Evolutionary conservation across 92 coral and sea anemone species (phyloP).

Genomic region (Palythoa heliodiscus): DNA sequence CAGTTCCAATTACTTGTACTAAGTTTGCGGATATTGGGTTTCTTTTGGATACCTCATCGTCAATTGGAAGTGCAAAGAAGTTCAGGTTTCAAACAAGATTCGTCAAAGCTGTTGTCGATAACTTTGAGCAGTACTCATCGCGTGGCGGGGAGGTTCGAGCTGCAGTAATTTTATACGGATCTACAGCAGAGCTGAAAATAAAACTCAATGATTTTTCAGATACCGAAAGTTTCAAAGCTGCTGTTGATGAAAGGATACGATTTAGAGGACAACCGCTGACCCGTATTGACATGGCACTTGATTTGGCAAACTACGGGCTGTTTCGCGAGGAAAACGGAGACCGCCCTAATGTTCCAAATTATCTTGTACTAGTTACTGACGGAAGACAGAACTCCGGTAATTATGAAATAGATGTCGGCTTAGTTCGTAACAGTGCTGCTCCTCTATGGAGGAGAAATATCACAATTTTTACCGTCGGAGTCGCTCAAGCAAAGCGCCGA

Average conservation of each 20-base stretch:
- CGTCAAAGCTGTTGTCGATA: conserved; percentile 31
- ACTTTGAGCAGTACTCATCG: neutral
- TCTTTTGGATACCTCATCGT: conserved; percentile 35
- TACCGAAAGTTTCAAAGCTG: conserved; percentile 10
- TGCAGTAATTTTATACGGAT: conserved; percentile 35
- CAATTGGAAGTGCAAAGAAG: conserved; percentile 8
- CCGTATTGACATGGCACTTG: conserved; percentile 38
- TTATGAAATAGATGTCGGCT: neutral
- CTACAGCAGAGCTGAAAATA: conserved; percentile 15
- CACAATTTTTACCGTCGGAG: conserved; percentile 29
- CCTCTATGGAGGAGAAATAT: conserved; percentile 33
- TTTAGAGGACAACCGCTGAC: neutral
- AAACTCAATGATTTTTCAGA: conserved; percentile 26
- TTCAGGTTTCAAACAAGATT: conserved; percentile 29
- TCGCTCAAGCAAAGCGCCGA: conserved; percentile 2
- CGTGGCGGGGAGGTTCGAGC: conserved; percentile 3
- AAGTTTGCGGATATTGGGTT: conserved; percentile 30
- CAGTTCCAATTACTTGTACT: conserved; percentile 26
- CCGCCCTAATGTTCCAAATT: conserved; percentile 26
- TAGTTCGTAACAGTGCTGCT: conserved; percentile 10
- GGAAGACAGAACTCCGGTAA: conserved; percentile 31
- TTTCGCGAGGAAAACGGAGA: conserved; percentile 30
- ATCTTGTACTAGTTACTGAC: conserved; percentile 24
- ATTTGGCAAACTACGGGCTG: conserved; percentile 23
- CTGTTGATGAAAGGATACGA: conserved; percentile 6